These are phyloP conservation scores for Diplodus puntazzo DNA, from an alignment of 2,797 vertebrate species.

Conservation along the genomic window DNA sequence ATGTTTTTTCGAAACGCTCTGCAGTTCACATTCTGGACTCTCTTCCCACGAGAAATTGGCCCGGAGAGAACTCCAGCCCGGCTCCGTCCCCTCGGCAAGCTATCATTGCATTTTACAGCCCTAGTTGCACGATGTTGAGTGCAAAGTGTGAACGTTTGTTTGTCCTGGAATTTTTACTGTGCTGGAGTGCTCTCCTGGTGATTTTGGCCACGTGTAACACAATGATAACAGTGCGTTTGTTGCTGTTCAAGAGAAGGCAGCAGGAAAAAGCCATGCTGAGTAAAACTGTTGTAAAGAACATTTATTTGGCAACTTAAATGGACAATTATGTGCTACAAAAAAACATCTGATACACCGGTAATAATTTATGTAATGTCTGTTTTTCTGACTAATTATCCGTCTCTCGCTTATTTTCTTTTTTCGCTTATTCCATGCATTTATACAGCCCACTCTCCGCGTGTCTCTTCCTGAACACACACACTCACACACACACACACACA, in stretches of 20 bases:
- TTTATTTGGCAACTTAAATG: conserved; percentile 36
- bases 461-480: conserved; percentile 46
- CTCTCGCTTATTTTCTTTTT: conserved; percentile 32
- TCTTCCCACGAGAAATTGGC: conserved; percentile 59
- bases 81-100: conserved; percentile 3
- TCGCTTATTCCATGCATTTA: conserved; percentile 39
- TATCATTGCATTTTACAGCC: conserved; percentile 63
- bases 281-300: conserved; percentile 16
- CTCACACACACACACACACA: conserved; percentile 33
- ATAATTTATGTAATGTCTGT: conserved; percentile 15
- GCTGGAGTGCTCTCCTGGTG: conserved; percentile 53
- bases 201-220: conserved; percentile 62
- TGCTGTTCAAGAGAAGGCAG: conserved; percentile 36
- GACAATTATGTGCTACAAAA: conserved; percentile 30
- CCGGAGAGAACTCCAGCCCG: conserved; percentile 6
- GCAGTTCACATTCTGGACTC: conserved; percentile 39
- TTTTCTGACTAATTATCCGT: conserved; percentile 1
- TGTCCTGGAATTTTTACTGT: conserved; percentile 64
- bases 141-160: conserved; percentile 62
- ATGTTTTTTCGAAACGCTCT: conserved; percentile 49
- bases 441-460: conserved; percentile 21
- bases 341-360: conserved; percentile 15
- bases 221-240: conserved; percentile 61
- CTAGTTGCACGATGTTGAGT: conserved; percentile 46
- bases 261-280: conserved; percentile 32